Evolutionary conservation across 2,113 vertebrate genomes (phyloP).

Genomic region (Dolichallabes microphthalmus): DNA sequence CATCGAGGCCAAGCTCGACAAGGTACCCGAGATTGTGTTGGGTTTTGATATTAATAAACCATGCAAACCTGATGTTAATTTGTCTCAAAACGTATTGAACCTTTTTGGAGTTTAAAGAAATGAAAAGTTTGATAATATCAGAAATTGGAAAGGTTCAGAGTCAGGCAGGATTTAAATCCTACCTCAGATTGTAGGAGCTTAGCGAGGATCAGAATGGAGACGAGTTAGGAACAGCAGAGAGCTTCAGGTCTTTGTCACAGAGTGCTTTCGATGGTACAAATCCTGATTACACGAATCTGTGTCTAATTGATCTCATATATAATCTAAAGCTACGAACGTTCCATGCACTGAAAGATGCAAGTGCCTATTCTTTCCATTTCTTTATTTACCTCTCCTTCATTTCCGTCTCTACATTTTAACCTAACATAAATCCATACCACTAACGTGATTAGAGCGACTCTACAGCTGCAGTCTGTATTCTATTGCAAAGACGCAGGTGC

Average conservation of each 20-base stretch:
- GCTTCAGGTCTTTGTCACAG: neutral
- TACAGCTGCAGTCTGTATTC: neutral
- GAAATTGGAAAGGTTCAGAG: neutral
- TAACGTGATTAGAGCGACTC: constrained; percentile 29
- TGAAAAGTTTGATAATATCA: neutral
- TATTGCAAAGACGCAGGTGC: neutral
- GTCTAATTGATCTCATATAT: neutral
- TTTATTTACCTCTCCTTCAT: neutral
- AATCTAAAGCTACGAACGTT: neutral
- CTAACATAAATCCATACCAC: neutral
- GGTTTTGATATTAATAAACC: neutral
- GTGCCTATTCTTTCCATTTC: neutral
- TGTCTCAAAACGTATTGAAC: neutral
- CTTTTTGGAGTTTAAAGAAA: constrained; percentile 5
- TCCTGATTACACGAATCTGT: neutral
- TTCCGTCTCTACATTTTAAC: neutral
- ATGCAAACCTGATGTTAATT: neutral
- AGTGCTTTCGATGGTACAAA: neutral
- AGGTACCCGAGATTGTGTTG: constrained; percentile 73
- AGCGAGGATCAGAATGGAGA: constrained; percentile 1
- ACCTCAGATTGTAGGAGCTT: constrained; percentile 19
- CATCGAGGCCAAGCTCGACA: constrained; percentile 94
- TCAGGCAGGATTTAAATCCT: constrained; percentile 10
- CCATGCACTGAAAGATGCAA: neutral
- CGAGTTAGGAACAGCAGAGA: constrained; percentile 2